Percentiles rank a stretch among this genome's conserved stretches.
Evolutionary conservation across 2,113 vertebrate genomes (phyloP).

Genomic region (Maccullochella peelii): DNA sequence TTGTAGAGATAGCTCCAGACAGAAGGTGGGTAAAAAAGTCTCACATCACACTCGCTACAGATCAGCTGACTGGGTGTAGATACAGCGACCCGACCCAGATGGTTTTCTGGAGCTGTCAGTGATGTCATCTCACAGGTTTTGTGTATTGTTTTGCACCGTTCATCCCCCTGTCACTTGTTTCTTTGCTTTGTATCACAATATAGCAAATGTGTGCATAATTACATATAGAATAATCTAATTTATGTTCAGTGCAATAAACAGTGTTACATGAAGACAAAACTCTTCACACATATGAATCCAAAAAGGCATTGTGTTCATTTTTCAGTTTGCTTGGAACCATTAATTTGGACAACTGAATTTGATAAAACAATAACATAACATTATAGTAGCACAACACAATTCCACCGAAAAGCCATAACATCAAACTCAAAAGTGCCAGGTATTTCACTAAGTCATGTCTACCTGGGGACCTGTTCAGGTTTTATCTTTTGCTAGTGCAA

Average conservation of each 20-base stretch:
- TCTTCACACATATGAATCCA: background rate
- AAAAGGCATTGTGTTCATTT: background rate
- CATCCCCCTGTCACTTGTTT: background rate
- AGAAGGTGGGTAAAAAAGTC: constrained; percentile 40
- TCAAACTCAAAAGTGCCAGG: background rate
- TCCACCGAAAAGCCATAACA: background rate
- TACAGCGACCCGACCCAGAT: constrained; percentile 7
- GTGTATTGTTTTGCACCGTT: background rate
- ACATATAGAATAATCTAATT: background rate
- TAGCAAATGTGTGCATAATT: background rate
- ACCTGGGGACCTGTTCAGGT: background rate
- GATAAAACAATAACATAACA: background rate
- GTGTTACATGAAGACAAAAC: background rate
- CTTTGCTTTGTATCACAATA: background rate
- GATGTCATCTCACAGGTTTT: constrained; percentile 29
- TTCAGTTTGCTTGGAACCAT: background rate
- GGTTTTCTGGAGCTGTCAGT: constrained; percentile 20
- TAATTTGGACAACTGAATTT: background rate
- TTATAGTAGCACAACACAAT: background rate
- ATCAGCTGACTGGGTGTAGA: constrained; percentile 29
- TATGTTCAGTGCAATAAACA: background rate
- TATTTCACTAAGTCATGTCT: background rate
- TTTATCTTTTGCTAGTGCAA: background rate
- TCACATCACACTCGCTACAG: constrained; percentile 9
- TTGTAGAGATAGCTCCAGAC: constrained; percentile 27